Evolutionary conservation across 2,113 vertebrate species (phyloP), one percentile per base, ranked within the genome.

Genomic region (Pampusana beccarii): DNA sequence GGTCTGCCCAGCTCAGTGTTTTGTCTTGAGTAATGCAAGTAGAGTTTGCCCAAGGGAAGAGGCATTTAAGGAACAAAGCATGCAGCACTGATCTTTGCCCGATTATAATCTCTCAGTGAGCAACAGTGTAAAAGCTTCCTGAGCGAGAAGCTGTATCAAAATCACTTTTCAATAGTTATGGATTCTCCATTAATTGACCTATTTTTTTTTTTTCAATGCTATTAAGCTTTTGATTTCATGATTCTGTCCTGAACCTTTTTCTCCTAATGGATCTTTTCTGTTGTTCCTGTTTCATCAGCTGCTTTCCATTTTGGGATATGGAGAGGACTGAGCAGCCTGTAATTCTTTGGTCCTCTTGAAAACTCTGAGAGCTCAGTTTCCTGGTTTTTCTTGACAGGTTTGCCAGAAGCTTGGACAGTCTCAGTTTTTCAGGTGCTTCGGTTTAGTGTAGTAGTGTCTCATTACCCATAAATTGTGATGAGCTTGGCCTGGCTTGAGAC

Each of bases 391-490:
- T 42, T 79, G 62, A 36, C n/a, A 36, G 13, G 14, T 11, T 51
- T 86, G 40, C 17, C 48, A 70, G 40, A 48, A 83, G 5, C 51
- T 66, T n/a, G 16, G 54, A 57, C 46, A 23, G 4, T 18, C 42
- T 84, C 40, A 18, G 2, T 13, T 73, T 67, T 80, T 58, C 16
- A n/a, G 67, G 9, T 73, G 20, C 19, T 78, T 84, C 42, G 46
- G 3, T 12, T 83, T 44, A 70, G 31, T 44, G 10, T 15, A 36
- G 28, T 50, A 14, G 1, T 7, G 6, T 78, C 70, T 86, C 12
- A 33, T 72, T 1, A 5, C 44, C 15, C 2, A 7, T 80, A 64
- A 72, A n/a, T 0, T 7, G 46, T 53, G 29, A 33, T 70, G 62
- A 44, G 50, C 23, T 79, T 0, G 0, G 10, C 40, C 50, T 88